phyloP scores from a whole-genome alignment of 2,797 vertebrate species.

The Melanotaenia maccullochi region DNA sequence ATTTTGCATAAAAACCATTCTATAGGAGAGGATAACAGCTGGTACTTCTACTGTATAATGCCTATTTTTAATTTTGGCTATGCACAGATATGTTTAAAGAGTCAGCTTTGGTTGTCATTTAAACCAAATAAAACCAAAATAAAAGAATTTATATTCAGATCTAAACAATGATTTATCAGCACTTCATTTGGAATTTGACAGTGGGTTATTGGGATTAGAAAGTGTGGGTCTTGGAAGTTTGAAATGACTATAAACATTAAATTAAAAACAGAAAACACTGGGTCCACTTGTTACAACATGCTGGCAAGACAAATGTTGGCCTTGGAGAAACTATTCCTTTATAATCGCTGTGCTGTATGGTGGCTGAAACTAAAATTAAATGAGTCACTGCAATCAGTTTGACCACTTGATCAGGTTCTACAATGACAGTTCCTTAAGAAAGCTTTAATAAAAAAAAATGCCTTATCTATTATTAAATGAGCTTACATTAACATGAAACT shows the following conservation, averaged over 20 bases:
- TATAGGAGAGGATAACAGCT: conserved; percentile 19
- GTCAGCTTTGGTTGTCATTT: conserved; percentile 1
- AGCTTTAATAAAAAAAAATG: not conserved
- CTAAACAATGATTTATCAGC: not conserved
- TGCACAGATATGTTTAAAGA: not conserved
- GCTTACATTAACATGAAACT: not conserved
- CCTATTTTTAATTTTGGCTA: conserved; percentile 21
- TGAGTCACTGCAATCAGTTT: conserved; percentile 12
- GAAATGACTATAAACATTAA: not conserved
- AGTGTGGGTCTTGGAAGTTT: not conserved
- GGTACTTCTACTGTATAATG: conserved; percentile 10
- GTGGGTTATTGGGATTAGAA: not conserved
- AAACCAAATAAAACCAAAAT: too few species aligned
- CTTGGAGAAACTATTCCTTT: conserved; percentile 14
- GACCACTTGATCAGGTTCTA: not conserved
- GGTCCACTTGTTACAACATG: not conserved
- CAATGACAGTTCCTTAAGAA: conserved; percentile 1
- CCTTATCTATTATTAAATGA: not conserved
- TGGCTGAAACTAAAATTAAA: not conserved
- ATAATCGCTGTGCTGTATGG: not conserved
- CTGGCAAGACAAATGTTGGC: not conserved
- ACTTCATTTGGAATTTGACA: not conserved
- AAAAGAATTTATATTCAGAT: not conserved
- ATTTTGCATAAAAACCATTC: conserved; percentile 35
- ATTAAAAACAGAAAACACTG: not conserved